phyloP scores from a whole-genome alignment of 2,113 vertebrate genomes.

The Aegotheles bennettii region DNA sequence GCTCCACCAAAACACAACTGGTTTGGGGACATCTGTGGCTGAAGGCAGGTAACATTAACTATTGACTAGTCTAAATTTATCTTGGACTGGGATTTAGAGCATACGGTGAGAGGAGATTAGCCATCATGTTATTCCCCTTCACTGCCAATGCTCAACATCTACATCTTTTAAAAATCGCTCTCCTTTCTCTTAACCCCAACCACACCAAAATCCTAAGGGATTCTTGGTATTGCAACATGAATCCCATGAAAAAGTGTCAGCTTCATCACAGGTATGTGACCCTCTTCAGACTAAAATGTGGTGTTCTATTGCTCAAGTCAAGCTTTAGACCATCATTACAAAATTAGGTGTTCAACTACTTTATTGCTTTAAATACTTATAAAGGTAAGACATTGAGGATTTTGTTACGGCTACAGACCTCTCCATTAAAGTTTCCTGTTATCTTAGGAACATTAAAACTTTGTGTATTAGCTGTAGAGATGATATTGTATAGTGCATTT shows the following conservation, averaged over 20 bases:
- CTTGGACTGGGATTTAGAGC: not conserved
- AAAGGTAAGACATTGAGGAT: not conserved
- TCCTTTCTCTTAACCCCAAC: not conserved
- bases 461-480: not conserved
- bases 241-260: not conserved
- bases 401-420: not conserved
- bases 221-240: not conserved
- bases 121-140: not conserved
- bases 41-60: not conserved
- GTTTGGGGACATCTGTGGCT: not conserved
- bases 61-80: not conserved
- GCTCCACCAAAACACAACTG: not conserved
- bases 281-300: not conserved
- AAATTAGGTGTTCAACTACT: not conserved
- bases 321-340: not conserved
- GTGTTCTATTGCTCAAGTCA: not conserved
- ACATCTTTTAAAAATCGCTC: not conserved
- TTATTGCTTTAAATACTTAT: not conserved
- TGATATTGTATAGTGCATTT: not conserved
- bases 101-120: not conserved
- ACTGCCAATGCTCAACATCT: not conserved
- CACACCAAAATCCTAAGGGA: not conserved
- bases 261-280: not conserved
- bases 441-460: not conserved
- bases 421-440: not conserved